A percentile compares a stretch with the other conserved stretches of the same genome.
phyloP scores from a whole-genome alignment of 2,797 vertebrate species.

The Tenualosa ilisha region DNA sequence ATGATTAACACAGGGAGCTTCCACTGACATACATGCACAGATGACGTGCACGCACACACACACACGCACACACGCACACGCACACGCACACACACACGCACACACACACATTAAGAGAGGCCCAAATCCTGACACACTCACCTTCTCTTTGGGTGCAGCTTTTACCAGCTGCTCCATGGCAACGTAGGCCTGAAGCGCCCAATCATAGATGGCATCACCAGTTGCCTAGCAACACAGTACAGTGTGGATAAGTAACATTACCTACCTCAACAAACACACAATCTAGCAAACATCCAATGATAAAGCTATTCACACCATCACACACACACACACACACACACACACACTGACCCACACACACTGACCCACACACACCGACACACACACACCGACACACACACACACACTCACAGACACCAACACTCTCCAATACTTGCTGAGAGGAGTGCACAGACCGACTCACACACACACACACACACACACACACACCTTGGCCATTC shows the following conservation, averaged over 20 bases:
- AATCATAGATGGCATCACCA: constrained; percentile 83
- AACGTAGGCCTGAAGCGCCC: constrained; percentile 82
- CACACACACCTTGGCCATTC: constrained; percentile 56
- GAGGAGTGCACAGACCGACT: neutral
- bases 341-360: neutral
- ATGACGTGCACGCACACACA: neutral
- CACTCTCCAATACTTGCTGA: too few relatives aligned
- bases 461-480: neutral
- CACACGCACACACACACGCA: neutral
- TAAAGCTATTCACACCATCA: too few relatives aligned
- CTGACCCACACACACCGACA: neutral
- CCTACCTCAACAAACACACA: neutral
- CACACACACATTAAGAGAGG: neutral
- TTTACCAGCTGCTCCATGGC: constrained; percentile 80
- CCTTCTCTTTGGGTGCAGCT: constrained; percentile 53
- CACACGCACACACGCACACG: neutral
- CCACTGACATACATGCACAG: neutral
- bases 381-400: constrained; percentile 32
- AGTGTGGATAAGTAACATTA: neutral
- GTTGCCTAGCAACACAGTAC: constrained; percentile 64
- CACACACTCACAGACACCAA: neutral
- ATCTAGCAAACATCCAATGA: neutral
- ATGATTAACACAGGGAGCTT: neutral
- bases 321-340: constrained; percentile 30
- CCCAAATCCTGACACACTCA: neutral